Base-by-base conservation (phyloP, 2,113 vertebrate genomes). In the Anoplopoma fimbria region DNA sequence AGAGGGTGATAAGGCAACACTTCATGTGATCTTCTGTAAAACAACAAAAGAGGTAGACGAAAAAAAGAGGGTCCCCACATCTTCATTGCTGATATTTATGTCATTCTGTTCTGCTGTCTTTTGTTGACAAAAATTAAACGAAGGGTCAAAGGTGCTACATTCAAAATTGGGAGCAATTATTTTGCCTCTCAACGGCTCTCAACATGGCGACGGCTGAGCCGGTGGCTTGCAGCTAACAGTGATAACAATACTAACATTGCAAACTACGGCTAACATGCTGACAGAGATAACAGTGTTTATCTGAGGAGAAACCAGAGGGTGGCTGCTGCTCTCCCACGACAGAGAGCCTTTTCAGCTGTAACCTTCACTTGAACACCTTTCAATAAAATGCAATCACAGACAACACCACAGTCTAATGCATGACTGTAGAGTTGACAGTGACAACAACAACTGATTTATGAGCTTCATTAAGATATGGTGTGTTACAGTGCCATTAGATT, bases 1-100 rank as follows among this genome's bases (percentile, higher is more conserved):
- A 25, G n/a, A 23, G 19, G 29, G 33, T n/a, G 6, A 53, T 6
- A 51, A 69, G 17, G 9, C 6, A 33, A 64, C 58, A 62, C 10
- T 55, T 69, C 12, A 45, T 70, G 69, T 47, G 69, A 60, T 75
- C 1, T 60, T 45, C 4, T 67, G 49, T 60, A 15, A 63, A 77
- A 73, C 15, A 49, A 61, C 33, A 36, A 27, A 31, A 31, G 17
- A 42, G 2, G 19, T n/a, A 47, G 29, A 60, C 10, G 38, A 33
- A 51, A 53, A n/a, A 53, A 53, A 40, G 8, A 38, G 40, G 14
- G 34, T 33, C 51, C 21, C 12, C 42, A 53, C 2, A 17, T 9
- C 14, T 9, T 64, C 10, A n/a, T 75, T 6, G 19, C 51, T 55
- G 64, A 17, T 47, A 61, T 60, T 40, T 58, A 21, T 29, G 1